Percentiles rank a stretch among this genome's conserved stretches.
Evolutionary conservation across 2,888 invertebrate species (phyloP).

Genomic region (Linhomoeus sp.): DNA sequence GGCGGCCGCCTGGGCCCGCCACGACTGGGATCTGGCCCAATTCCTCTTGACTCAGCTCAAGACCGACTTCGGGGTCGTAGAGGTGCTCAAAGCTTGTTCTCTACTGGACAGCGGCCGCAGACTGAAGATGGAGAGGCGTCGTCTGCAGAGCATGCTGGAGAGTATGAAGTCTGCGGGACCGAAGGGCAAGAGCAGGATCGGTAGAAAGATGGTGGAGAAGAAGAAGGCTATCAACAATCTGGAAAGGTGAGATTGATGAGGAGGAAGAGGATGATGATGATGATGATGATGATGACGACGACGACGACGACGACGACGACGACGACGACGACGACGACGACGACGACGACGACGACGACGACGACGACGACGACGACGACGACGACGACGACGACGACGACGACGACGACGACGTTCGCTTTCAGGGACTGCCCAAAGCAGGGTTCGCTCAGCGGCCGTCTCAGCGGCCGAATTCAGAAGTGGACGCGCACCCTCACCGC

Average conservation of each 20-base stretch:
- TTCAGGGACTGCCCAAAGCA: background rate
- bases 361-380: no score
- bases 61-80: background rate
- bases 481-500: slow-evolving; percentile 24
- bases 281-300: no score
- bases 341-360: no score
- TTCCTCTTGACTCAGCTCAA: background rate
- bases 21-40: background rate
- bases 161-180: background rate
- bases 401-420: no score
- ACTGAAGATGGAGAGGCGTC: background rate
- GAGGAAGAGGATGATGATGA: no score
- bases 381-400: no score
- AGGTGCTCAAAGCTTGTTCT: background rate
- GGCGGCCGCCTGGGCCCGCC: background rate
- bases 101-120: background rate
- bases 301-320: no score
- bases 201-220: background rate
- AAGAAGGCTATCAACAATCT: background rate
- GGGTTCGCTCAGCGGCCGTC: slow-evolving; percentile 27
- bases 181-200: slow-evolving; percentile 3
- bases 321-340: no score
- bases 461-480: slow-evolving; percentile 21
- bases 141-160: background rate
- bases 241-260: background rate